Evolutionary conservation across 2,797 vertebrate species (phyloP).

Genomic region (Anguilla obscura): DNA sequence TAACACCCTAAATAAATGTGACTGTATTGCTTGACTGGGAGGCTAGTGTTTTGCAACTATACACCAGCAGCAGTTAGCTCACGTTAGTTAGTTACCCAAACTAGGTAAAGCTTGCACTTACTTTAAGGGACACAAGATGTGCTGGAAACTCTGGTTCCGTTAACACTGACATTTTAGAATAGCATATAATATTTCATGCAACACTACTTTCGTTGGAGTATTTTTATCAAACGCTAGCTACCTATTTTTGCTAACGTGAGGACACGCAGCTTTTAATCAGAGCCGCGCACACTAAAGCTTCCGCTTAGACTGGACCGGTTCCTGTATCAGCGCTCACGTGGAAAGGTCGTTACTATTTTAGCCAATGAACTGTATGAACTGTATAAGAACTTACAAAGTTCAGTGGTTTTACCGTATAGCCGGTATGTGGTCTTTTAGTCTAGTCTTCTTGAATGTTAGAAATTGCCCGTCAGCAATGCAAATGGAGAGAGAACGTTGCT

Average conservation of each 20-base stretch:
- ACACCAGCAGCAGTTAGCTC: neutral
- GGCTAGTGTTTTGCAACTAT: neutral
- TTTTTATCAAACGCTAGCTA: neutral
- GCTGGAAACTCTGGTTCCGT: constrained; percentile 57
- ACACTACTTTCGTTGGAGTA: neutral
- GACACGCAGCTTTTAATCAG: neutral
- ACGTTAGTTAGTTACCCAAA: neutral
- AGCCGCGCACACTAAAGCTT: neutral
- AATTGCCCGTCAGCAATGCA: too few relatives aligned
- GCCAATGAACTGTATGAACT: too few relatives aligned
- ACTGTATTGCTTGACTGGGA: neutral
- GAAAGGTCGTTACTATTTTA: too few relatives aligned
- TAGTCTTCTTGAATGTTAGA: too few relatives aligned
- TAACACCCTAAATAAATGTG: neutral
- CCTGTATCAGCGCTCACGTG: neutral
- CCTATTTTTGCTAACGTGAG: neutral
- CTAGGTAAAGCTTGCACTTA: constrained; percentile 53
- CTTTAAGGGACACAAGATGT: constrained; percentile 63
- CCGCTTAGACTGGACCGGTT: neutral
- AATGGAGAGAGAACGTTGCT: too few relatives aligned
- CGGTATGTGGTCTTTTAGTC: too few relatives aligned
- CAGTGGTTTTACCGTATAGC: too few relatives aligned
- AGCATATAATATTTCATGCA: neutral
- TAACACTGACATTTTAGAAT: constrained; percentile 52
- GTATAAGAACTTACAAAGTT: too few relatives aligned